Conservation (phyloP, 2,113 vertebrate species). For the Atractosteus spatula region DNA sequence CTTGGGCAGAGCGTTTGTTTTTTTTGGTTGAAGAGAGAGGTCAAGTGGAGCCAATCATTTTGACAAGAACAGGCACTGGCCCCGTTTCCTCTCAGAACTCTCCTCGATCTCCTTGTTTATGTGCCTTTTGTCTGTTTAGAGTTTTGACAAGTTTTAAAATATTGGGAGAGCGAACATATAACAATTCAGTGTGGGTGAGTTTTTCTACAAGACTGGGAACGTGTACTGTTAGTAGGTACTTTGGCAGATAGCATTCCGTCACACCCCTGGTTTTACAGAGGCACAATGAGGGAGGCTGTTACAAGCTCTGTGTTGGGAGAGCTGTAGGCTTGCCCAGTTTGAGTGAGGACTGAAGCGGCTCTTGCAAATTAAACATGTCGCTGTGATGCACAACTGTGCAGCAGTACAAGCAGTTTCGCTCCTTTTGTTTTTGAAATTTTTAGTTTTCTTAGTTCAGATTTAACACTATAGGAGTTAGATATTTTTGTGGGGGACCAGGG, state of each 20-base stretch:
- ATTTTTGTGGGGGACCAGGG: constrained; percentile 48
- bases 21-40: no score
- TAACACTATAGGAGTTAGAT: constrained; percentile 23
- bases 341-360: constrained; percentile 34
- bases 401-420: constrained; percentile 26
- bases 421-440: neutral
- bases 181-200: constrained; percentile 24
- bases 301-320: neutral
- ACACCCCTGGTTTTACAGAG: constrained; percentile 30
- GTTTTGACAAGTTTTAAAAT: constrained; percentile 39
- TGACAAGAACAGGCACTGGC: constrained; percentile 15
- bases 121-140: constrained; percentile 95
- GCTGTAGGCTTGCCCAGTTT: constrained; percentile 5
- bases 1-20: no score
- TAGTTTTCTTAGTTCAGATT: constrained; percentile 16
- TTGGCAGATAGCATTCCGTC: constrained; percentile 16
- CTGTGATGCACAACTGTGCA: constrained; percentile 22
- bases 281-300: constrained; percentile 10
- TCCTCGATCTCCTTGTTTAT: constrained; percentile 90
- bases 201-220: constrained; percentile 50
- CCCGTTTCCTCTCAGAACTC: constrained; percentile 77
- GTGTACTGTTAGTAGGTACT: constrained; percentile 25
- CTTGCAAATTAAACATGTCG: constrained; percentile 21
- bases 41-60: no score
- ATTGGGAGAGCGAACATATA: constrained; percentile 18